These are phyloP conservation scores for Anguilla pacifica DNA, from an alignment of 2,797 vertebrate genomes.

Conservation along the genomic window DNA sequence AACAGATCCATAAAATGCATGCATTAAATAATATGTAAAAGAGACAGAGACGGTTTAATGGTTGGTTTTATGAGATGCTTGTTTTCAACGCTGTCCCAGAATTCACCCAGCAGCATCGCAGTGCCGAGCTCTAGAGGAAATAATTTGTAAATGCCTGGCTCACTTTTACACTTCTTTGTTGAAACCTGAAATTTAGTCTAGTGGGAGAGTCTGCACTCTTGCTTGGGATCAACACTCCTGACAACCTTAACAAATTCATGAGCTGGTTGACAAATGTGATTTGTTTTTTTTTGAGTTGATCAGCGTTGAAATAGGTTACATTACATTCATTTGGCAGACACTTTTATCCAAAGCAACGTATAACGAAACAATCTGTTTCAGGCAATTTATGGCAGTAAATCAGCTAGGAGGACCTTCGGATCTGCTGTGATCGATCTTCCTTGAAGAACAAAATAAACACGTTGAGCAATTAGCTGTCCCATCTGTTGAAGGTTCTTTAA, in stretches of 20 bases:
- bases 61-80: background rate
- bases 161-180: background rate
- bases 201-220: background rate
- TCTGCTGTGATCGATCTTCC: too few relatives aligned
- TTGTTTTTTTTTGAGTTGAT: too few relatives aligned
- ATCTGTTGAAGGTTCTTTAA: too few relatives aligned
- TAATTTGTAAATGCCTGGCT: background rate
- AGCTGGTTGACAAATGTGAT: background rate
- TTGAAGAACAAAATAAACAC: too few relatives aligned
- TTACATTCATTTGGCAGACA: too few relatives aligned
- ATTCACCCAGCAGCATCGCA: background rate
- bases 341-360: too few relatives aligned
- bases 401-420: too few relatives aligned
- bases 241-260: background rate
- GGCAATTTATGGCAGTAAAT: too few relatives aligned
- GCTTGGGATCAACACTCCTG: background rate
- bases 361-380: too few relatives aligned
- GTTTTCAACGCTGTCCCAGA: background rate
- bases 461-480: too few relatives aligned
- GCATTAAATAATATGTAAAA: background rate
- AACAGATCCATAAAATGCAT: background rate
- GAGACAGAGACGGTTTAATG: background rate
- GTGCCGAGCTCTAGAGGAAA: background rate
- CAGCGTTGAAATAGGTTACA: too few relatives aligned
- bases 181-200: background rate